Evolutionary conservation across 2,113 vertebrate species (phyloP).

Genomic region (Ophiodon elongatus): DNA sequence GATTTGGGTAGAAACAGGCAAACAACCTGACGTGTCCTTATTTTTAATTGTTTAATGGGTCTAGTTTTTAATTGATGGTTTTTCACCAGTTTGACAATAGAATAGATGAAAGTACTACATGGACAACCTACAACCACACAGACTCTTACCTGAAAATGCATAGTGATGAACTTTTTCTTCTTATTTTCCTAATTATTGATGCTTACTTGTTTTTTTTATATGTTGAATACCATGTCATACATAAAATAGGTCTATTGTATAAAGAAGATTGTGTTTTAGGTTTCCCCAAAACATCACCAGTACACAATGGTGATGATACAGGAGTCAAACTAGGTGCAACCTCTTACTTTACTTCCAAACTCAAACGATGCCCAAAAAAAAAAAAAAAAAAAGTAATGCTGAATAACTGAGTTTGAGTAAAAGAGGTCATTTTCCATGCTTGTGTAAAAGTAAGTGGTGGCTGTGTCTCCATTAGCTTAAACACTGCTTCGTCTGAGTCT

Average conservation of each 20-base stretch:
- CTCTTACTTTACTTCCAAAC: constrained; percentile 64
- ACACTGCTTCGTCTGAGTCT: constrained; percentile 32
- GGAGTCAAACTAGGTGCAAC: constrained; percentile 58
- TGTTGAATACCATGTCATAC: constrained; percentile 16
- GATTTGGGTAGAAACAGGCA: constrained; percentile 46
- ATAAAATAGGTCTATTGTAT: constrained; percentile 23
- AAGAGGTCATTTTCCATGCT: constrained; percentile 50
- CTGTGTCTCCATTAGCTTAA: constrained; percentile 57
- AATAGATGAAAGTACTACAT: constrained; percentile 44
- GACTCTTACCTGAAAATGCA: constrained; percentile 34
- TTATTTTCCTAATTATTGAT: constrained; percentile 15
- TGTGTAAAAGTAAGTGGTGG: constrained; percentile 36
- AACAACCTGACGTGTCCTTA: constrained; percentile 66
- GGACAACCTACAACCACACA: constrained; percentile 51
- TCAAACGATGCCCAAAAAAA: constrained; percentile 57
- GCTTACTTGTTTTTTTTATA: not conserved
- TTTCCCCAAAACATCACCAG: constrained; percentile 18
- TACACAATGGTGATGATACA: constrained; percentile 44
- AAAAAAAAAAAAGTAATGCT: constrained; percentile 30
- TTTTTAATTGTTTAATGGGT: constrained; percentile 17
- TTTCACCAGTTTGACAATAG: constrained; percentile 48
- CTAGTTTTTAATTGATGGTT: constrained; percentile 13
- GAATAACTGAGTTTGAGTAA: constrained; percentile 30
- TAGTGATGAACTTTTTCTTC: constrained; percentile 20
- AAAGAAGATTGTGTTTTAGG: constrained; percentile 18